Conservation (phyloP, 2,888 invertebrate genomes). For the Onchidella celtica region DNA sequence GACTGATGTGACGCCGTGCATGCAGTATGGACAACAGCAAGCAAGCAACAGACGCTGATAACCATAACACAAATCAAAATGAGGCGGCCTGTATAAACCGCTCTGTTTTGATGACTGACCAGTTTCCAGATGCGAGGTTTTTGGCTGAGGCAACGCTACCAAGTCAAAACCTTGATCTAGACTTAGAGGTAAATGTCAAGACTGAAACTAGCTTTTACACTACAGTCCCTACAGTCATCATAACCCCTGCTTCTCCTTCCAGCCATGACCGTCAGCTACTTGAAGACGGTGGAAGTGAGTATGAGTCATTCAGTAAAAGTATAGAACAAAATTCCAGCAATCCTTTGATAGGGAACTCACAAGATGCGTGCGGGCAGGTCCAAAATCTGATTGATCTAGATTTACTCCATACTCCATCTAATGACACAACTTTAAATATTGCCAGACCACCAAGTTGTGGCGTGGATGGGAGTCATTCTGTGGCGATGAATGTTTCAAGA, state of each 20-base stretch:
- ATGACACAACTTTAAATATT: conserved; percentile 25
- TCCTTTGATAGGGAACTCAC: neutral
- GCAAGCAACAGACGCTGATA: conserved; percentile 35
- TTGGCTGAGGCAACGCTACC: neutral
- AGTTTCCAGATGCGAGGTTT: conserved; percentile 11
- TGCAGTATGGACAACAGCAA: conserved; percentile 37
- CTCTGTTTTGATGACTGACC: conserved; percentile 14
- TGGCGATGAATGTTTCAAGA: neutral
- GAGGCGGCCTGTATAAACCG: conserved; percentile 29
- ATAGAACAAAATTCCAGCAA: conserved; percentile 8
- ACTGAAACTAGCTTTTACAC: neutral
- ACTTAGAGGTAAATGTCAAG: conserved; percentile 31
- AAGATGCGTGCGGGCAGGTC: neutral
- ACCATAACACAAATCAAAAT: conserved; percentile 54
- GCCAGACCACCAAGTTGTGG: neutral
- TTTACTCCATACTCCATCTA: conserved; percentile 18
- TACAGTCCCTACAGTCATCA: conserved; percentile 38
- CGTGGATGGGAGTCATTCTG: neutral
- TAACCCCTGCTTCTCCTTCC: conserved; percentile 44
- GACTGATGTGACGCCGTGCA: conserved; percentile 3
- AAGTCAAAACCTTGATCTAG: neutral
- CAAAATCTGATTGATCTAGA: neutral
- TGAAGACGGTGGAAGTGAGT: neutral
- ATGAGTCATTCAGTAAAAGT: neutral
- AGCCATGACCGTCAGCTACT: too few species aligned